phyloP scores from a whole-genome alignment of 2,113 vertebrate species.

The Orthonyx spaldingii region DNA sequence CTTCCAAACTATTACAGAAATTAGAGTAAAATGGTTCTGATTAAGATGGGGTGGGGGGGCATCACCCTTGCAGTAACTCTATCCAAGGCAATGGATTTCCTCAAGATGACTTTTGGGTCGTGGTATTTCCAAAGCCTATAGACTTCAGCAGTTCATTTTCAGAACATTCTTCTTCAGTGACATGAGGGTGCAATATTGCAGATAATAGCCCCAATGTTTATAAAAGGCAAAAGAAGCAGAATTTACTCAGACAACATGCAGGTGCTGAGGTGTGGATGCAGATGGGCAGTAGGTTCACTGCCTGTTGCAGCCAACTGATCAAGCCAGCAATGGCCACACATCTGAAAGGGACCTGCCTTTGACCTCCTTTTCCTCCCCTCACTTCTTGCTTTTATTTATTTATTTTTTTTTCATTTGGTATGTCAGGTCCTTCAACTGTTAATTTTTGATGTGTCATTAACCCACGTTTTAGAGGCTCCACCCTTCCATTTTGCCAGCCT shows the following conservation, averaged over 20 bases:
- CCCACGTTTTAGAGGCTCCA: neutral
- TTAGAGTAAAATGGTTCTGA: constrained; percentile 14
- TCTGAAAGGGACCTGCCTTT: neutral
- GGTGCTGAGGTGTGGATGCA: neutral
- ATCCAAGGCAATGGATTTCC: neutral
- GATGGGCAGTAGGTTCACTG: neutral
- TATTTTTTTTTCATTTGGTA: neutral
- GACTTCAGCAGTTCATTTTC: neutral
- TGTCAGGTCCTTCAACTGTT: neutral
- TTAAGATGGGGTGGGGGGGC: neutral
- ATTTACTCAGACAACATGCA: neutral
- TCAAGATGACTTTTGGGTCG: neutral
- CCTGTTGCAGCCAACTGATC: too few relatives aligned
- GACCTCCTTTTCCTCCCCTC: neutral
- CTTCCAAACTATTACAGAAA: neutral
- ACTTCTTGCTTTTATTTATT: neutral
- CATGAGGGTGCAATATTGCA: neutral
- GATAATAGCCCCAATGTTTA: neutral
- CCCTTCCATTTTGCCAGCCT: neutral
- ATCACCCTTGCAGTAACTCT: neutral
- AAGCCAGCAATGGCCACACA: fast-evolving
- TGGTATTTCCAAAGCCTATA: neutral
- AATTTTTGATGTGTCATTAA: neutral
- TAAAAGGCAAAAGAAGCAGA: neutral
- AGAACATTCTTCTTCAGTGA: constrained; percentile 17